Evolutionary conservation across 23 tunicate genomes (phyloP).

Genomic region (Phallusia fumigata): DNA sequence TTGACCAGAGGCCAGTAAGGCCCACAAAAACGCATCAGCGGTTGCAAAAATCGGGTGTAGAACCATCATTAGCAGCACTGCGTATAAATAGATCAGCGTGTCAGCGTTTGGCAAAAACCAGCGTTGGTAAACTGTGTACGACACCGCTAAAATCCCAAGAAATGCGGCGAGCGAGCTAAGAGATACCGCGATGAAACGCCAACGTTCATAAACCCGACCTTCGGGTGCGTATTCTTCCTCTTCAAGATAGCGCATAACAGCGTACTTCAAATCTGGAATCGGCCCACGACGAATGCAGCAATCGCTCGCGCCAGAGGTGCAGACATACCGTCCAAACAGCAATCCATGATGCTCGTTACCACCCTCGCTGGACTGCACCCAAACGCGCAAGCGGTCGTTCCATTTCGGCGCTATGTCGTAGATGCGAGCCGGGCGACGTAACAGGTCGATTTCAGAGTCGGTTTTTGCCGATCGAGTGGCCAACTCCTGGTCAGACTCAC

Average conservation of each 20-base stretch:
- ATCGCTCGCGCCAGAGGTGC: slow-evolving; percentile 19
- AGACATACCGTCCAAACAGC: slow-evolving; percentile 45
- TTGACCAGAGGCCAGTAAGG: slow-evolving; percentile 45
- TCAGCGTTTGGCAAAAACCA: slow-evolving; percentile 69
- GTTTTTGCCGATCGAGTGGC: slow-evolving; percentile 61
- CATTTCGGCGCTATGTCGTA: slow-evolving; percentile 80
- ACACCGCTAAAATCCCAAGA: slow-evolving; percentile 22
- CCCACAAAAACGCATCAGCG: slow-evolving; percentile 44
- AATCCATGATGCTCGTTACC: slow-evolving; percentile 56
- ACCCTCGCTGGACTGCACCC: slow-evolving; percentile 59
- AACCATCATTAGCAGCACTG: slow-evolving; percentile 41
- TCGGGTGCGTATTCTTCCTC: slow-evolving; percentile 45
- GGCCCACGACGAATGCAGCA: slow-evolving; percentile 26
- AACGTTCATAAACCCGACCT: slow-evolving; percentile 41
- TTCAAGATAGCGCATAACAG: slow-evolving; percentile 20
- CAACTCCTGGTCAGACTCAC: slow-evolving; percentile 74
- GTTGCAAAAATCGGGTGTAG: slow-evolving; percentile 47
- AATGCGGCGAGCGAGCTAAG: slow-evolving; percentile 24
- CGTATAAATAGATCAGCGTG: slow-evolving; percentile 62
- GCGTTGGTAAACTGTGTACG: slow-evolving; percentile 44
- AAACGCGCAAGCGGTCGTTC: slow-evolving; percentile 60
- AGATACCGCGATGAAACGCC: slow-evolving; percentile 9
- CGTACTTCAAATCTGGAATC: neutral
- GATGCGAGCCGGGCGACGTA: slow-evolving; percentile 37
- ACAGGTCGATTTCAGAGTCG: slow-evolving; percentile 54